Conservation (phyloP, 2,797 vertebrate genomes). For the Podargus strigoides region DNA sequence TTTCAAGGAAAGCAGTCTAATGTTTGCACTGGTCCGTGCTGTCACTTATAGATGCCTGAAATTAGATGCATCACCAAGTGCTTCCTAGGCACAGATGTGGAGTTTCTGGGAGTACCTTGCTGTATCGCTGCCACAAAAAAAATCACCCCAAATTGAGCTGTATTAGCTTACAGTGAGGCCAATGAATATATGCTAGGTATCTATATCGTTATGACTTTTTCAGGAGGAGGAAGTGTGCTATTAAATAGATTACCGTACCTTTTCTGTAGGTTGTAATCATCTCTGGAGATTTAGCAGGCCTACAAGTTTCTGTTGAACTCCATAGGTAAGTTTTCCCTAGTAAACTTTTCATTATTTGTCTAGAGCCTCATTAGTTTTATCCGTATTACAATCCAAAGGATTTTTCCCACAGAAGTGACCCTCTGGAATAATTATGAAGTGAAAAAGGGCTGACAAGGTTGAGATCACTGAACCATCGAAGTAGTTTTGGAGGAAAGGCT, state of each 20-base stretch:
- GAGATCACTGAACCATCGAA: background rate
- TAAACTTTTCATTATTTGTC: background rate
- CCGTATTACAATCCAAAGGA: background rate
- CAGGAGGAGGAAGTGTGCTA: background rate
- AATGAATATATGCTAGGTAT: background rate
- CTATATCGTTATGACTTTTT: background rate
- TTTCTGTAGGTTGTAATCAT: background rate
- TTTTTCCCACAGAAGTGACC: background rate
- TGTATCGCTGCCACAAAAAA: background rate
- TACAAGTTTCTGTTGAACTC: background rate
- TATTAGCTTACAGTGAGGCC: background rate
- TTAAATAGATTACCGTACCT: background rate
- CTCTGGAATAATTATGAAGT: background rate
- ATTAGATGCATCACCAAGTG: background rate
- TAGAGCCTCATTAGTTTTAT: background rate
- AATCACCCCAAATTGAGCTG: background rate
- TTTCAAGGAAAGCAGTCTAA: background rate
- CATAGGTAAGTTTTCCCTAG: background rate
- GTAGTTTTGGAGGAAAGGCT: background rate
- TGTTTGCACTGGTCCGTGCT: background rate
- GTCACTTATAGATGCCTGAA: background rate
- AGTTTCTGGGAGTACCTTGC: background rate
- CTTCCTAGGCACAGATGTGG: background rate
- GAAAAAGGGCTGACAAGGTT: background rate
- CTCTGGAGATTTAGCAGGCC: background rate